Evolutionary conservation across 1,140 invertebrate genomes (phyloP).

Genomic region (Drosophila sp.): DNA sequence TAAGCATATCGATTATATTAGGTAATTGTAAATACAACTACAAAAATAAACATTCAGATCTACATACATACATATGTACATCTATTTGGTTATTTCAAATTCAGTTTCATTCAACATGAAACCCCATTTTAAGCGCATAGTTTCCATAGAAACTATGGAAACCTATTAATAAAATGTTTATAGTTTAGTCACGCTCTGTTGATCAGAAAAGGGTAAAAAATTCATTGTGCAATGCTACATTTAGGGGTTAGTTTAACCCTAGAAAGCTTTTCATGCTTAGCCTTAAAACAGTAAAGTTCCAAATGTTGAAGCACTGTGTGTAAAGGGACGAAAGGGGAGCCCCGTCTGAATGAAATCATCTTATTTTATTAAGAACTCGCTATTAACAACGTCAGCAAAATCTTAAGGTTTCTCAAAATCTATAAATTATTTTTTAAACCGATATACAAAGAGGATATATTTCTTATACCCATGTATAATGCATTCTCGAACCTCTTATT

Average conservation of each 20-base stretch:
- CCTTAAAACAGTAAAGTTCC: too few species aligned
- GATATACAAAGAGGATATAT: too few species aligned
- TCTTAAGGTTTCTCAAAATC: too few species aligned
- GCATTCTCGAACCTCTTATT: too few species aligned
- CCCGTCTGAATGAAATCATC: neutral
- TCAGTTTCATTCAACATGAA: slow-evolving; percentile 1
- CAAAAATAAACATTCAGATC: neutral
- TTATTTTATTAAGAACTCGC: neutral
- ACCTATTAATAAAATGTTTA: slow-evolving; percentile 1
- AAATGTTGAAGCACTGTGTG: neutral
- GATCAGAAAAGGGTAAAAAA: slow-evolving; percentile 10
- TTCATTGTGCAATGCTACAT: neutral
- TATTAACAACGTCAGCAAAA: too few species aligned
- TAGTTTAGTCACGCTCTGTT: slow-evolving; percentile 13
- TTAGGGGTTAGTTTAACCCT: slow-evolving; percentile 7
- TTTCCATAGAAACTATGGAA: neutral
- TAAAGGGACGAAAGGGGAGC: neutral
- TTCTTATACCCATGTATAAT: too few species aligned
- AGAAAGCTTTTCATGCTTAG: neutral
- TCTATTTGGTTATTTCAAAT: slow-evolving; percentile 6
- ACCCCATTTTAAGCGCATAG: neutral
- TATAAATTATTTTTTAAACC: too few species aligned
- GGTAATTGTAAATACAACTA: too few species aligned
- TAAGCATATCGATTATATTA: too few species aligned
- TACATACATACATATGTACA: neutral